Evolutionary conservation across 2,113 vertebrate genomes (phyloP), one percentile per base, ranked within the genome.

Genomic region (Ictalurus furcatus): DNA sequence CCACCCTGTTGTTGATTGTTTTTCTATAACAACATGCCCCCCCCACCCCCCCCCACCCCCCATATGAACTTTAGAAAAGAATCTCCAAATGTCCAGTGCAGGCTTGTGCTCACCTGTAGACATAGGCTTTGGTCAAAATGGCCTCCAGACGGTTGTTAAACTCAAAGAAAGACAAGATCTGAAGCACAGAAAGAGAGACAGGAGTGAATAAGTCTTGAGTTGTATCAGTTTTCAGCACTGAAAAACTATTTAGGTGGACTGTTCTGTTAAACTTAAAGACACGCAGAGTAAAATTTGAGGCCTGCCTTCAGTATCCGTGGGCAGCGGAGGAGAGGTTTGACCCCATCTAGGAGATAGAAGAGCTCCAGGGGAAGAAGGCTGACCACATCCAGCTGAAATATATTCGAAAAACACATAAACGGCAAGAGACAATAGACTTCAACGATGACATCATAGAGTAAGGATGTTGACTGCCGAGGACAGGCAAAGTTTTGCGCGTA

Each of bases 111-210:
- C 69, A 99, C 98, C 98, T 98, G 96, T 99, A 99, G 89, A 99
- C 92, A 34, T 98, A 99, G 0, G 98, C 98, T 93, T 98, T 99
- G 95, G 97, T 99, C 94, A 99, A 94, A 91, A 99, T 97, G 61
- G 98, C 95, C 92, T 99, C 98, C 40, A 99, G 94, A 48, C 98
- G 97, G 89, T 91, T 95, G 86, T 99, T 99, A 92, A 99, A 99
- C 94, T 99, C 98, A 0, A 99, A 98, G 95, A 99, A 99, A 76
- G 97, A 97, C 96, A 97, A 93, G 91, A 98, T 97, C 98, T 99
- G 94, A 81, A 88, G 19, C 54, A 69, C 52, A 56, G 48, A 63
- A 56, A 37, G 37, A 86, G 48, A 87, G 28, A n/a, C 6, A 30
- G 9, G 28, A 37, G n/a, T 48, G 12, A 84, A 56, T 25, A 54